A percentile compares a stretch with the other conserved stretches of the same genome.
Conservation (phyloP, 2,888 invertebrate species). For the Conomelus anceps region DNA sequence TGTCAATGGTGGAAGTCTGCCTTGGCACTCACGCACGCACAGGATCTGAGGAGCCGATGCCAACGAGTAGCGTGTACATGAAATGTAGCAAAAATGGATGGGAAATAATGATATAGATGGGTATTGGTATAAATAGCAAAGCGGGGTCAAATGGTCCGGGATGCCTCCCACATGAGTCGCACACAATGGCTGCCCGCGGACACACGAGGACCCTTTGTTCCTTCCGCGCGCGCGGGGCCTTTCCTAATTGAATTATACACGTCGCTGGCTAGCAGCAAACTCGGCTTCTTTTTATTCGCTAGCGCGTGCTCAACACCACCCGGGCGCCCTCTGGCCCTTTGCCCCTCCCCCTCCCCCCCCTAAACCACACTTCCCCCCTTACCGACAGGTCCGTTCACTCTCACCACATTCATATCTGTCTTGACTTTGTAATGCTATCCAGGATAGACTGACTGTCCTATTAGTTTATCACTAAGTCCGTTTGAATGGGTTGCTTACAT, state of each 20-base stretch:
- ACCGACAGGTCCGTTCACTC: too few species aligned
- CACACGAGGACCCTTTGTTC: background rate
- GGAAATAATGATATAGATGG: background rate
- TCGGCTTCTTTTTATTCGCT: background rate
- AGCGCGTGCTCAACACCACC: background rate
- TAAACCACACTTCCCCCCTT: too few species aligned
- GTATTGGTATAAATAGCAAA: background rate
- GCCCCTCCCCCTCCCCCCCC: background rate
- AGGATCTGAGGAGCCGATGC: background rate
- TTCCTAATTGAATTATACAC: background rate
- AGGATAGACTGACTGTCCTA: too few species aligned
- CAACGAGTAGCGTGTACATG: background rate
- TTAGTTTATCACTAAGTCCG: too few species aligned
- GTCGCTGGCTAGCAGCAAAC: background rate
- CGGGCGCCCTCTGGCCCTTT: background rate
- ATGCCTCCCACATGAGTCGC: conserved; percentile 4
- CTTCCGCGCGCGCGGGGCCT: background rate
- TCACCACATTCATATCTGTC: too few species aligned
- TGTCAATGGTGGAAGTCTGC: too few species aligned
- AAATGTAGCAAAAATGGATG: background rate
- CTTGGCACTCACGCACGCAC: too few species aligned
- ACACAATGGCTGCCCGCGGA: conserved; percentile 1
- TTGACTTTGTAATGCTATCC: too few species aligned
- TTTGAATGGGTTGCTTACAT: too few species aligned
- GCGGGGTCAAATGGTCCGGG: background rate